Percentiles rank a stretch among this genome's conserved stretches.
phyloP scores from a whole-genome alignment of 2,888 invertebrate genomes.

The Bursaphelenchus okinawaensis region DNA sequence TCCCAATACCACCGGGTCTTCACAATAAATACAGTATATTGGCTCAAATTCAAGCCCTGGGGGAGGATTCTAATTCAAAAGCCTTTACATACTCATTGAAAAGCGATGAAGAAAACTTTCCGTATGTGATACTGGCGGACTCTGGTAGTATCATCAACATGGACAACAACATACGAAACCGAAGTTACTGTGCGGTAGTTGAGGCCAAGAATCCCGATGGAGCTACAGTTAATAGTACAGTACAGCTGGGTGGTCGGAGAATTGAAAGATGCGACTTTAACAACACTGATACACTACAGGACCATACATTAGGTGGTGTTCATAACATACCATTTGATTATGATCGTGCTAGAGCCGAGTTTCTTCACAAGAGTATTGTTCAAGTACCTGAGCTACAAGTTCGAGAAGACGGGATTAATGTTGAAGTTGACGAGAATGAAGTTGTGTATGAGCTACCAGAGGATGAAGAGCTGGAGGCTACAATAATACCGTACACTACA shows the following conservation, averaged over 20 bases:
- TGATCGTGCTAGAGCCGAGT: neutral
- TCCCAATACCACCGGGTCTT: neutral
- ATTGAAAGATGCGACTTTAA: neutral
- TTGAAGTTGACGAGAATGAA: neutral
- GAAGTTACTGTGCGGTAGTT: neutral
- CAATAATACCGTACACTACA: neutral
- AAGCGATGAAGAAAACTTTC: neutral
- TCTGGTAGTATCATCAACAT: neutral
- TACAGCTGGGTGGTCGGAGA: neutral
- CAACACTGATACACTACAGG: neutral
- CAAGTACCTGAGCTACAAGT: neutral
- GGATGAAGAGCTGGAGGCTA: neutral
- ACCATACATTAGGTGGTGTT: neutral
- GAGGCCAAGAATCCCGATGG: neutral
- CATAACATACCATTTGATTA: slow-evolving; percentile 6
- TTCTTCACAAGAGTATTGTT: neutral
- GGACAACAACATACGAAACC: neutral
- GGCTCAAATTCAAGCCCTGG: slow-evolving; percentile 6
- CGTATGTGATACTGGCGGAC: slow-evolving; percentile 2
- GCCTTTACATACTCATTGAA: neutral
- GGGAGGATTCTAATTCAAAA: neutral
- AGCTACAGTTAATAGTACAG: neutral
- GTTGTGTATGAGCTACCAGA: neutral
- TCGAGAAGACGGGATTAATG: neutral
- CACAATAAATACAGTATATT: neutral